Conservation (phyloP, 2,797 vertebrate species). For the Lagodon rhomboides region DNA sequence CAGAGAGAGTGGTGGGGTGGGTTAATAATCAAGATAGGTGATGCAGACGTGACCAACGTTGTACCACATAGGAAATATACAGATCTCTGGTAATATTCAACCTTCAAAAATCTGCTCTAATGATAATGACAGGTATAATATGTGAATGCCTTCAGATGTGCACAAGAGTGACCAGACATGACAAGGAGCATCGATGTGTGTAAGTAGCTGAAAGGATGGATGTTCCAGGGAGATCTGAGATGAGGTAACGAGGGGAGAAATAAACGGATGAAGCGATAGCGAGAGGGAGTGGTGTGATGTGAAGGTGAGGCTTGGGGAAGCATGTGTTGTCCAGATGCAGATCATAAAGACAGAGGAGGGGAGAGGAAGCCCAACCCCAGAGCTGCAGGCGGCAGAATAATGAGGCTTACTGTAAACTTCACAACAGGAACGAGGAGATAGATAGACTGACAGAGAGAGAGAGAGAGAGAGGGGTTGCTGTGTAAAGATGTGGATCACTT, state of each 20-base stretch:
- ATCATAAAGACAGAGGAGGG: slow-evolving; percentile 56
- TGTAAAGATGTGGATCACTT: background rate
- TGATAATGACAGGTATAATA: background rate
- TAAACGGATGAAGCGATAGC: slow-evolving; percentile 5
- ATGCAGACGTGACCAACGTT: background rate
- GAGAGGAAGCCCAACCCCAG: slow-evolving; percentile 47
- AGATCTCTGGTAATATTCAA: no score
- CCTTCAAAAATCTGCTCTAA: background rate
- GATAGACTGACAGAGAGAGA: no score
- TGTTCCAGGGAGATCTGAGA: background rate
- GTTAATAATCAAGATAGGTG: background rate
- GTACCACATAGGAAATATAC: no score
- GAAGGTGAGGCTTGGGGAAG: slow-evolving; percentile 60
- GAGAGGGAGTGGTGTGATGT: slow-evolving; percentile 35
- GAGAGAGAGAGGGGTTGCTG: no score
- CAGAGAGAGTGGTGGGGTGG: slow-evolving; percentile 6
- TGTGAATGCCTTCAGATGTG: background rate
- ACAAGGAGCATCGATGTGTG: background rate
- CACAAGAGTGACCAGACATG: background rate
- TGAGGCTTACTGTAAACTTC: slow-evolving; percentile 74
- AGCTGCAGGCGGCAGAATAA: slow-evolving; percentile 76
- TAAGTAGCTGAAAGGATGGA: background rate
- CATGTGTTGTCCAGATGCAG: slow-evolving; percentile 86
- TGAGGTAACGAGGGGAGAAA: slow-evolving; percentile 2
- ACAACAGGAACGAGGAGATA: slow-evolving; percentile 39